Conservation (phyloP, 64 coral and sea anemone species). For the Catalaphyllia jardinei region DNA sequence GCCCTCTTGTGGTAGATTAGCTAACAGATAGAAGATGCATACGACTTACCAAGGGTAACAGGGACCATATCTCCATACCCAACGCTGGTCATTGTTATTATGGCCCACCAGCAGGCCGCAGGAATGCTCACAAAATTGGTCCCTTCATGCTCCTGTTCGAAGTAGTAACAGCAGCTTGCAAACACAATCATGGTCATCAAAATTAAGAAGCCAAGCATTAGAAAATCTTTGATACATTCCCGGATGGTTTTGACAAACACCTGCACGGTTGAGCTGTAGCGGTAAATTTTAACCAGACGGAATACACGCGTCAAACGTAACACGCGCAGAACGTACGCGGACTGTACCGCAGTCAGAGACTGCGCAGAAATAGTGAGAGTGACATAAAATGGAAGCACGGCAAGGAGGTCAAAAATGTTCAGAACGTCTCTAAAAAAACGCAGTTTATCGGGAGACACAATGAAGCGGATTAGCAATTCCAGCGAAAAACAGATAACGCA, state of each 20-base stretch:
- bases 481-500: conserved; percentile 57
- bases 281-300: conserved; percentile 44
- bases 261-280: conserved; percentile 44
- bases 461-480: conserved; percentile 46
- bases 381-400: conserved; percentile 51
- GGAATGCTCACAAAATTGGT: conserved; percentile 67
- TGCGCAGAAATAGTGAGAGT: conserved; percentile 8
- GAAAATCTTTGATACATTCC: conserved; percentile 38
- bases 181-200: conserved; percentile 45
- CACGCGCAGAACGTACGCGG: conserved; percentile 50
- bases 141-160: conserved; percentile 49
- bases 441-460: conserved; percentile 44
- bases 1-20: not conserved
- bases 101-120: conserved; percentile 57
- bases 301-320: conserved; percentile 26
- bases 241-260: conserved; percentile 52
- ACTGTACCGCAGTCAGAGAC: not conserved
- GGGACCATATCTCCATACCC: conserved; percentile 67
- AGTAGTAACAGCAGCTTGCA: conserved; percentile 61
- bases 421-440: conserved; percentile 46
- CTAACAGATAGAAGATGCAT: not conserved
- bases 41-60: conserved; percentile 37
- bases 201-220: conserved; percentile 45
- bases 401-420: conserved; percentile 45
- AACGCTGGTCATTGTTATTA: conserved; percentile 52